A percentile compares a stretch with the other conserved stretches of the same genome.
Conservation (phyloP, 2,113 vertebrate genomes). For the Girardinichthys multiradiatus region DNA sequence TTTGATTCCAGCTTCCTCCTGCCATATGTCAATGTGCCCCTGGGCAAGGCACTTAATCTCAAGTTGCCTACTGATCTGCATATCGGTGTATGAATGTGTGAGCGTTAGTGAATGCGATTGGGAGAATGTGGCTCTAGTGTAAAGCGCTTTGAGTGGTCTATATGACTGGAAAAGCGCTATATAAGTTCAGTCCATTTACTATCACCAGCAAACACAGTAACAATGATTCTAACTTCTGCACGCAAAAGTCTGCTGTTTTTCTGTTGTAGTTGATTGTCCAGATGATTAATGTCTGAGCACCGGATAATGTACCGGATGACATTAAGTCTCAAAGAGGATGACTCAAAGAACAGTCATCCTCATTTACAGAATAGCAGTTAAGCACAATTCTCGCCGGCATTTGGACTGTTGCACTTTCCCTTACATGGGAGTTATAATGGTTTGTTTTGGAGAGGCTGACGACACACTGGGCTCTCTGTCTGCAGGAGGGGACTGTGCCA, state of each 20-base stretch:
- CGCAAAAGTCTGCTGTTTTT: not conserved
- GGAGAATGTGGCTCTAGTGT: too few species aligned
- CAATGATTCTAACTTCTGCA: not conserved
- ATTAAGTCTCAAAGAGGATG: not conserved
- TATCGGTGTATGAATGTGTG: too few species aligned
- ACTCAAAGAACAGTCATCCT: not conserved
- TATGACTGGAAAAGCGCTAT: too few species aligned
- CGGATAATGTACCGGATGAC: not conserved
- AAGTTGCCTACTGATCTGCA: too few species aligned
- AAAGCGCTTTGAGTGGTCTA: too few species aligned
- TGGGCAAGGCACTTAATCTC: too few species aligned
- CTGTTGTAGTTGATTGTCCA: not conserved
- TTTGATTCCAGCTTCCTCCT: too few species aligned
- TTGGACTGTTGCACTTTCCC: not conserved
- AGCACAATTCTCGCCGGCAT: not conserved
- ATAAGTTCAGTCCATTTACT: too few species aligned
- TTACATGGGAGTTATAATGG: constrained; percentile 13
- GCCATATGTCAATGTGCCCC: too few species aligned
- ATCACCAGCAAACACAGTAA: too few species aligned
- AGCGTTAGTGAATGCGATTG: too few species aligned
- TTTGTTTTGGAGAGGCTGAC: not conserved
- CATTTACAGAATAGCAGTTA: not conserved
- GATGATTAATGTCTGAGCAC: not conserved
- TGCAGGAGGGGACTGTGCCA: constrained; percentile 93
- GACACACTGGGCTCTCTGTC: constrained; percentile 1